Evolutionary conservation across 2,888 invertebrate species (phyloP), one percentile per base, ranked within the genome.

Genomic region (Drosophila paucipuncta): DNA sequence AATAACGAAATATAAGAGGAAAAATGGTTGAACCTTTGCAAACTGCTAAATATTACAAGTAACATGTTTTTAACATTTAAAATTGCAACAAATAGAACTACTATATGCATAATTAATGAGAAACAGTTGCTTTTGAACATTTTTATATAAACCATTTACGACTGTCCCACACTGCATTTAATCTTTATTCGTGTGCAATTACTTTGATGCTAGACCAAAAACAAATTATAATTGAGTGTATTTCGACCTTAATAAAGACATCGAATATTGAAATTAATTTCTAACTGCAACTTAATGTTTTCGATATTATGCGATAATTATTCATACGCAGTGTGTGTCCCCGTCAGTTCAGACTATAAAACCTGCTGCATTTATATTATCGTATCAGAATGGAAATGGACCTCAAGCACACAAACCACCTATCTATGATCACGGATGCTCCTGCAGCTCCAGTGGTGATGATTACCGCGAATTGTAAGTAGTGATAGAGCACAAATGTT

Each of bases 111-210:
- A 22, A 22, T 22, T 13, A 13, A 43, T 22, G 13, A 22, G 13
- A 22, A 43, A 22, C 11, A 22, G 6, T 43, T 43, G 11, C 11
- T 22, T 22, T 13, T 22, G 2, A 11, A 43, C 3, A 22, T 22
- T 43, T 22, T 22, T 22, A 6, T 6, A 11, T 6, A 13, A 47
- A 10, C 9, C 28, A 31, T 18, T 13, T 13, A 0, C 16, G 18
- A 49, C 47, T 69, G 55, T 69, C 4, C 9, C 13, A 5, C 25
- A 35, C 39, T 35, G 37, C 58, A 22, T 41, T 41, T 41, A 57
- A 35, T 70, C 16, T 35, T 5, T 22, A 58, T 4, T 28, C 22
- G 25, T n/a, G 11, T 63, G 55, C 68, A 61, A 61, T 75, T 68
- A 58, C 22, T 37, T 59, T 47, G 61, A 59, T 61, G n/a, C 58